Conservation (phyloP, 2,888 invertebrate genomes). For the Pandemis heparana region DNA sequence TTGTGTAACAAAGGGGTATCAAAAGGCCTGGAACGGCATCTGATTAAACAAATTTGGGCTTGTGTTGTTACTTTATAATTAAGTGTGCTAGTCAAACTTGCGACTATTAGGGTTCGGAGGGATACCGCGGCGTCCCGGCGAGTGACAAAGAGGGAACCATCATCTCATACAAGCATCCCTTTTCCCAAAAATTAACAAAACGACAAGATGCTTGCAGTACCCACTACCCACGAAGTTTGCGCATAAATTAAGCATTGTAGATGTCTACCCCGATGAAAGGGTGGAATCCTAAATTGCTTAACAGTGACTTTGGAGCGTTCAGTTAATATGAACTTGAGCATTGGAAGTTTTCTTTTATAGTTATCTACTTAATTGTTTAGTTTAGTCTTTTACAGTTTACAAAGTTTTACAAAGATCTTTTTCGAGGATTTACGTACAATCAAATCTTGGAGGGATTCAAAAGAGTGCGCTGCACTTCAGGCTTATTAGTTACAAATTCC, state of each 20-base stretch:
- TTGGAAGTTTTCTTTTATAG: background rate
- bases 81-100: constrained; percentile 52
- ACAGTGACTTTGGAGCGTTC: constrained; percentile 10
- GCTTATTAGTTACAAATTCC: too few relatives aligned
- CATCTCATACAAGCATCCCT: constrained; percentile 5
- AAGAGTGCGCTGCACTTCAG: too few relatives aligned
- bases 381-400: too few relatives aligned
- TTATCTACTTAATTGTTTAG: background rate
- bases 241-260: constrained; percentile 56
- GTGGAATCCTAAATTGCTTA: constrained; percentile 50
- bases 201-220: constrained; percentile 21
- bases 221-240: constrained; percentile 50
- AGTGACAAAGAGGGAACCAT: constrained; percentile 4
- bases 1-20: constrained; percentile 26
- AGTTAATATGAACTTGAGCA: background rate
- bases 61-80: constrained; percentile 51
- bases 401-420: too few relatives aligned
- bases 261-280: constrained; percentile 46
- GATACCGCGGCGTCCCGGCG: background rate
- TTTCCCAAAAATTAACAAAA: constrained; percentile 18
- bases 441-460: too few relatives aligned
- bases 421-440: too few relatives aligned
- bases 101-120: constrained; percentile 44
- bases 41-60: constrained; percentile 45
- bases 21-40: constrained; percentile 45